Conservation (phyloP, 2,888 invertebrate genomes). For the Cyaniris semiargus region DNA sequence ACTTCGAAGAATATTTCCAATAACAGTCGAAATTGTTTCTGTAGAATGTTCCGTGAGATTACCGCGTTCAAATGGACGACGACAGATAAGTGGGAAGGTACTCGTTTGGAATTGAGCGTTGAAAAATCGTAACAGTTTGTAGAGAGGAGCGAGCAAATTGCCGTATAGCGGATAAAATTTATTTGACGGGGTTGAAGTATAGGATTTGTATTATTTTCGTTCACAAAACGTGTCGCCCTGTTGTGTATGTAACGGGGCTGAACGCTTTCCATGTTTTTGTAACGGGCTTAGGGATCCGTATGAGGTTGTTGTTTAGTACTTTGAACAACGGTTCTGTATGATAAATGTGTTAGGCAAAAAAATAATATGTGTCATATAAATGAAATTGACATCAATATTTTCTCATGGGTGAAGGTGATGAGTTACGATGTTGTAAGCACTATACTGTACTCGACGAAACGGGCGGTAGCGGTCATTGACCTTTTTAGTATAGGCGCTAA, state of each 20-base stretch:
- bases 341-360: background rate
- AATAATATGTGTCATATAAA: background rate
- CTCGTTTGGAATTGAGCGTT: constrained; percentile 37
- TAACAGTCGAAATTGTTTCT: constrained; percentile 33
- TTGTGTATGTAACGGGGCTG: background rate
- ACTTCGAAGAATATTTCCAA: constrained; percentile 9
- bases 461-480: too few species aligned
- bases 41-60: constrained; percentile 30
- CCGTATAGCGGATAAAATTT: constrained; percentile 25
- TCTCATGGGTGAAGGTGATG: too few species aligned
- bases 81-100: constrained; percentile 36
- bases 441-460: too few species aligned
- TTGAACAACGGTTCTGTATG: background rate
- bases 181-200: constrained; percentile 32
- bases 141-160: constrained; percentile 33
- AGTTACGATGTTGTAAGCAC: too few species aligned
- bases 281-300: background rate
- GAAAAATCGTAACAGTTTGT: constrained; percentile 37
- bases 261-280: constrained; percentile 7
- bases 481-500: too few species aligned
- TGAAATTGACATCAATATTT: too few species aligned
- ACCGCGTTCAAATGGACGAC: constrained; percentile 34
- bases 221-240: background rate
- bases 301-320: background rate
- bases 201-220: constrained; percentile 18